phyloP scores from a whole-genome alignment of 2,797 vertebrate species.

The Florisuga fusca region DNA sequence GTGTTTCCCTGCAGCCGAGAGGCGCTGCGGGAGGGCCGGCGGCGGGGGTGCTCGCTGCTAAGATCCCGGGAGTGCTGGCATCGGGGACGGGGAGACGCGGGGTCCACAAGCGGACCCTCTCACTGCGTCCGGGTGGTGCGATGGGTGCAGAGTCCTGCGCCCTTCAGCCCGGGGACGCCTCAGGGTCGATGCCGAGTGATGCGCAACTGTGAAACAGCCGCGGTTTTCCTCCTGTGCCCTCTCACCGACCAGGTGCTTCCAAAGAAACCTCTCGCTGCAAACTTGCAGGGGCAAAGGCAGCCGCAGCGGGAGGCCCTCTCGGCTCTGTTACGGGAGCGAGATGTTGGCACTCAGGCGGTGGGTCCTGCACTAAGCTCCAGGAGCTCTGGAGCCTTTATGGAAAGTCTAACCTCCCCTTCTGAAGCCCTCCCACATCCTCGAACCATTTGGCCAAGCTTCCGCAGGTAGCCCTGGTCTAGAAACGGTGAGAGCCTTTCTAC shows the following conservation, averaged over 20 bases:
- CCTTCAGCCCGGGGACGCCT: no score
- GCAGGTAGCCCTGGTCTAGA: background rate
- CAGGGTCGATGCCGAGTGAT: accelerated
- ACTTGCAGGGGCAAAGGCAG: background rate
- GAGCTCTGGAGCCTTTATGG: background rate
- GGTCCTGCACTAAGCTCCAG: background rate
- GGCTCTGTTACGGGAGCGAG: background rate
- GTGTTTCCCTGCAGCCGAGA: background rate
- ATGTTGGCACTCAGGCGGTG: background rate
- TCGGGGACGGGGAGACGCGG: background rate
- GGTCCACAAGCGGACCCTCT: background rate
- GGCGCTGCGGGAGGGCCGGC: background rate
- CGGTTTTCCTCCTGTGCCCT: background rate
- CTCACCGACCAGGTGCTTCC: background rate
- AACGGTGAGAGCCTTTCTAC: background rate
- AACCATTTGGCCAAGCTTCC: background rate
- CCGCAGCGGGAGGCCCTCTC: background rate
- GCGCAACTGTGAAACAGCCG: accelerated
- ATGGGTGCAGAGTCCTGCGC: background rate
- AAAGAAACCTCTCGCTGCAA: background rate
- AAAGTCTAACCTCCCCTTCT: background rate
- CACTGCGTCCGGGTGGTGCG: background rate
- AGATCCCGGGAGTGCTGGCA: background rate
- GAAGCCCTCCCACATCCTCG: no score
- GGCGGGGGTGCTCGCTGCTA: background rate